Evolutionary conservation across 2,888 invertebrate species (phyloP), one percentile per base, ranked within the genome.

Genomic region (Lochmaea crataegi): DNA sequence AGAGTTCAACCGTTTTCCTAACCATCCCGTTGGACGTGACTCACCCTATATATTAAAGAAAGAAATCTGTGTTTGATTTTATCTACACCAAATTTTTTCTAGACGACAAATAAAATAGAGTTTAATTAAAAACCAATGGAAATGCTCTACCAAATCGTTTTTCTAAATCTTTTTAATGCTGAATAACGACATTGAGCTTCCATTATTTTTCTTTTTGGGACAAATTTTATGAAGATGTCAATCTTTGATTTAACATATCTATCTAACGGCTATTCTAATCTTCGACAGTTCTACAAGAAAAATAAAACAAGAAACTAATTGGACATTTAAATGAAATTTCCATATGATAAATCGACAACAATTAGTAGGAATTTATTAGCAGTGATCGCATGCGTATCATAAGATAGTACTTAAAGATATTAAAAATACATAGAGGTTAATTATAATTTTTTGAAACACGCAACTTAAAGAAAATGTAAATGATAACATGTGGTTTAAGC

Each of bases 251-350:
- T 58, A 58, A 32, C 6, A 58, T 58, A 58, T 32, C 14, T 58
- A 58, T 58, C 58, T 58, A 58, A 32, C 26, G 58, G 7, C n/a
- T 38, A 32, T 58, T 38, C 32, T 58, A 58, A 58, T 38, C 38
- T 7, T n/a, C n/a, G 32, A n/a, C 26, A 12, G 26, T 58, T 58
- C 58, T 12, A 32, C 58, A 38, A 26, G 16, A 32, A 26, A 58
- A 58, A 9, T 14, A 38, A 26, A 9, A n/a, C 7, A 16, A 7
- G 51, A 16, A 53, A 53, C 2, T 53, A 53, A 53, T 53, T 53
- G 16, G 51, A 16, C 10, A 16, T 53, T 53, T 16, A 18, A 53
- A 53, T 9, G 7, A 53, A 53, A 53, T 53, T 16, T 53, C 9
- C 18, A 53, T 53, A 16, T 53, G 18, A 53, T 53, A 53, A 53